Conservation (phyloP, 2,113 vertebrate genomes). For the Salvelinus alpinus region DNA sequence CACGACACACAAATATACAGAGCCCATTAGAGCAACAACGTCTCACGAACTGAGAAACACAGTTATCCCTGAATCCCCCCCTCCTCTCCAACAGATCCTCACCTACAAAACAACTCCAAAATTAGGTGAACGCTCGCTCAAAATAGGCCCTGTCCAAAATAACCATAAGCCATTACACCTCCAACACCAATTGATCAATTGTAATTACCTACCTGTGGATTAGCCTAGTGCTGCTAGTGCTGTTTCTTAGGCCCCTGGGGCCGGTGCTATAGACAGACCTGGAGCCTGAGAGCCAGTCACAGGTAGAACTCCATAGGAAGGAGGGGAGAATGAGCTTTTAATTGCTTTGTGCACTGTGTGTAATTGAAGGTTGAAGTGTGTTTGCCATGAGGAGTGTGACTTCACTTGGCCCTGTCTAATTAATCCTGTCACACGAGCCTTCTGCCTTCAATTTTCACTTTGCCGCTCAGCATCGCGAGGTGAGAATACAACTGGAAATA, state of each 20-base stretch:
- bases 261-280: constrained; percentile 74
- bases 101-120: constrained; percentile 13
- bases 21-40: neutral
- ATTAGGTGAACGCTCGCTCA: constrained; percentile 51
- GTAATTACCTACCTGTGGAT: constrained; percentile 77
- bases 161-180: constrained; percentile 69
- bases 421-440: constrained; percentile 99
- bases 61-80: neutral
- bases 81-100: constrained; percentile 13
- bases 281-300: constrained; percentile 88
- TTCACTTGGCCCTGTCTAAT: constrained; percentile 98
- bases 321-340: constrained; percentile 92
- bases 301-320: constrained; percentile 91
- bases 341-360: constrained; percentile 90
- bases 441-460: constrained; percentile 99
- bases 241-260: constrained; percentile 64
- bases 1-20: neutral
- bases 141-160: constrained; percentile 38
- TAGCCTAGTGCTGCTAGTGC: constrained; percentile 37
- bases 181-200: constrained; percentile 79
- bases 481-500: constrained; percentile 99
- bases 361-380: constrained; percentile 95
- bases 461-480: constrained; percentile 87
- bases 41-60: neutral
- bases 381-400: constrained; percentile 96